Conservation (phyloP, 2,888 invertebrate genomes). For the Micoletzkya japonica region DNA sequence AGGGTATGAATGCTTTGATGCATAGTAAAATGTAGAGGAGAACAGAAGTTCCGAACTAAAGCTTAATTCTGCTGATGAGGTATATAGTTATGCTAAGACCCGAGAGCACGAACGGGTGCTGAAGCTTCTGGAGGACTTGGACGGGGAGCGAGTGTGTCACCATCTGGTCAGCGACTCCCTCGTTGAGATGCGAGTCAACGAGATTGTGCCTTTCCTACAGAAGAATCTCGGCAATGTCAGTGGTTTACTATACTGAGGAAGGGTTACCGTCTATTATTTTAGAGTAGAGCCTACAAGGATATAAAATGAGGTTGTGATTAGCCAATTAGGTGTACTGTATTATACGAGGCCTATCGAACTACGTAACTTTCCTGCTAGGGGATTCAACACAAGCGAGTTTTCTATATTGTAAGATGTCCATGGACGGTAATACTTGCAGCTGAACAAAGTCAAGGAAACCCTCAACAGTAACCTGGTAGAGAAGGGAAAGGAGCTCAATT, state of each 20-base stretch:
- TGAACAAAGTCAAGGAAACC: constrained; percentile 35
- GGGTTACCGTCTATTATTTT: not conserved
- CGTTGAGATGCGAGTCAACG: constrained; percentile 47
- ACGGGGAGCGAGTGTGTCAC: constrained; percentile 48
- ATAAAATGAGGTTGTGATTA: not conserved
- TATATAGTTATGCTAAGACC: too few species aligned
- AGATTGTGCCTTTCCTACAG: constrained; percentile 43
- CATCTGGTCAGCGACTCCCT: constrained; percentile 50
- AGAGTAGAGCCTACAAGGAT: not conserved
- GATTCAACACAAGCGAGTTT: too few species aligned
- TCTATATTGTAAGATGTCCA: too few species aligned
- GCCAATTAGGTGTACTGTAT: not conserved
- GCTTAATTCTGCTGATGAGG: too few species aligned
- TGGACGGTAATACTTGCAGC: constrained; percentile 35
- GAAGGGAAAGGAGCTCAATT: constrained; percentile 53
- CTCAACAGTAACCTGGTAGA: constrained; percentile 50
- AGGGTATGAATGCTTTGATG: not conserved
- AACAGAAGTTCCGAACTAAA: too few species aligned
- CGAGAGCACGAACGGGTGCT: constrained; percentile 46
- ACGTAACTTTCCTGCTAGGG: too few species aligned
- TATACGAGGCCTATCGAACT: too few species aligned
- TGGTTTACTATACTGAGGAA: not conserved
- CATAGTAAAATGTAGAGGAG: not conserved
- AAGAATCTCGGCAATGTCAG: constrained; percentile 40
- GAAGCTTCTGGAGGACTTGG: constrained; percentile 44